Evolutionary conservation across 2,113 vertebrate species (phyloP).

Genomic region (Platysternon megacephalum): DNA sequence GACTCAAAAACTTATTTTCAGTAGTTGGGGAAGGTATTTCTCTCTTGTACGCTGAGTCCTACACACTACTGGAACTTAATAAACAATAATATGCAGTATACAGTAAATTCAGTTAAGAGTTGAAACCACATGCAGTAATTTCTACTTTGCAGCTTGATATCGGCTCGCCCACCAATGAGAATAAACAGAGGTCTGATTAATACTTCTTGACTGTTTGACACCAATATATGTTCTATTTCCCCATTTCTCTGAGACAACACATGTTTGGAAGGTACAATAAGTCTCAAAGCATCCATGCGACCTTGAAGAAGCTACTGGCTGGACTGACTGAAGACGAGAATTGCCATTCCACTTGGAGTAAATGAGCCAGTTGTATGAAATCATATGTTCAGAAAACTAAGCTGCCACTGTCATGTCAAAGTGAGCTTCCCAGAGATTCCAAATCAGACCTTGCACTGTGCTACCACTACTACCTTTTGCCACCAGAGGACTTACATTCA

Average conservation of each 20-base stretch:
- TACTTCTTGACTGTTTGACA: rapidly evolving
- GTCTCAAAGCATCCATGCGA: rapidly evolving
- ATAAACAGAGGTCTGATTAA: background rate
- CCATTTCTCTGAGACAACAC: background rate
- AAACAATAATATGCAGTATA: background rate
- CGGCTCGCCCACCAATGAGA: background rate
- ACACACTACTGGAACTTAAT: rapidly evolving
- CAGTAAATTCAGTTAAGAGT: background rate
- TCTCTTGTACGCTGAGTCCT: background rate
- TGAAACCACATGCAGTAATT: background rate
- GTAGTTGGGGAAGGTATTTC: background rate
- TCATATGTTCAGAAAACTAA: background rate
- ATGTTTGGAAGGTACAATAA: background rate
- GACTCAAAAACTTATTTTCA: too few species aligned
- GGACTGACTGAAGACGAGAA: background rate
- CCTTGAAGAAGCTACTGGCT: background rate
- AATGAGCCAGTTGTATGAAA: background rate
- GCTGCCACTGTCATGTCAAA: background rate
- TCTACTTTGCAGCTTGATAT: background rate
- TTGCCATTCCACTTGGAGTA: background rate
- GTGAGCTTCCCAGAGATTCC: background rate
- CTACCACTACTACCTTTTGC: rapidly evolving
- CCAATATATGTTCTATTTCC: background rate
- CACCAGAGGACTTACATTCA: background rate
- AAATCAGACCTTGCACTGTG: background rate